These are phyloP conservation scores for Harpagus bidentatus DNA, from an alignment of 2,113 vertebrate species.

Conservation along the genomic window DNA sequence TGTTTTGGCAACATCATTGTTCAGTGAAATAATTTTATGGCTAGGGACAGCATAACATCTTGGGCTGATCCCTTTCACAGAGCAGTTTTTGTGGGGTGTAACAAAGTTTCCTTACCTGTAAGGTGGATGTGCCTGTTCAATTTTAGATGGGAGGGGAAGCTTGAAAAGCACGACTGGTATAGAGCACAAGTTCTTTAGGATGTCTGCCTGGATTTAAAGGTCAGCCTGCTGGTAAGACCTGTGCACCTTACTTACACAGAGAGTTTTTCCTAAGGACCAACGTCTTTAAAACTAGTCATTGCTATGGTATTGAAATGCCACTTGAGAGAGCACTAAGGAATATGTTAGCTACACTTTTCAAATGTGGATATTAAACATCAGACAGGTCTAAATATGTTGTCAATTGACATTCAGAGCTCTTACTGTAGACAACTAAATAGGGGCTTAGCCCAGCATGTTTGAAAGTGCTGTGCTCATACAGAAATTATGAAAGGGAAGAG, in stretches of 20 bases:
- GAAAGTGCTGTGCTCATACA: not conserved
- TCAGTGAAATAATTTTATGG: not conserved
- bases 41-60: not conserved
- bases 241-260: not conserved
- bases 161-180: not conserved
- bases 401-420: not conserved
- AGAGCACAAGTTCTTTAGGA: not conserved
- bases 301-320: not conserved
- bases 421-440: not conserved
- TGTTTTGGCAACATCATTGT: not conserved
- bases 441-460: not conserved
- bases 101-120: not conserved
- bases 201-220: not conserved
- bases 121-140: not conserved
- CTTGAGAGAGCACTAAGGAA: not conserved
- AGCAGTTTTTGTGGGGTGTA: not conserved
- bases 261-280: not conserved
- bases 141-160: not conserved
- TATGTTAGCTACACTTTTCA: not conserved
- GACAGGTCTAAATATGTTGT: not conserved
- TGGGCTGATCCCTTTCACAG: not conserved
- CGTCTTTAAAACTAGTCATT: not conserved
- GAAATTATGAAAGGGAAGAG: not conserved
- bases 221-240: not conserved
- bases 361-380: not conserved